Percentiles rank a stretch among this genome's conserved stretches.
These are phyloP conservation scores for Podiceps cristatus DNA, from an alignment of 2,113 vertebrate species.

Conservation along the genomic window DNA sequence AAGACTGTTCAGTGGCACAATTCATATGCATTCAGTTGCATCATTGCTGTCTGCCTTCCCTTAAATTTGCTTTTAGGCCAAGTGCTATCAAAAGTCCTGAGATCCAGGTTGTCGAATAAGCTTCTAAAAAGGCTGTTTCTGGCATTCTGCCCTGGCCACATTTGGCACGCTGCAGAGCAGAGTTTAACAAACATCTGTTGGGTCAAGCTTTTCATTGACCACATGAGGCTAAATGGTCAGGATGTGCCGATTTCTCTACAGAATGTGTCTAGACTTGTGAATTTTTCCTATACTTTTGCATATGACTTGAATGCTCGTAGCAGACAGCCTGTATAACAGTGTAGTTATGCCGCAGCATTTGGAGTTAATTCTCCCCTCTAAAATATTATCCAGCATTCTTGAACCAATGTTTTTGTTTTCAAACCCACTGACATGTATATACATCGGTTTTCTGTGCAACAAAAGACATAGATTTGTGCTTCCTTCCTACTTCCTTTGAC, in stretches of 20 bases:
- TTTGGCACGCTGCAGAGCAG: neutral
- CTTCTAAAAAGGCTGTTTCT: neutral
- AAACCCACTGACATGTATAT: neutral
- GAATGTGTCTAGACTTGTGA: neutral
- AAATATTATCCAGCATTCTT: neutral
- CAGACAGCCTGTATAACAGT: neutral
- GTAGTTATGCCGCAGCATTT: neutral
- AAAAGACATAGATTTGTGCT: neutral
- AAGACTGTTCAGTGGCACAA: neutral
- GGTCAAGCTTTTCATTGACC: neutral
- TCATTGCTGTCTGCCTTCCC: neutral
- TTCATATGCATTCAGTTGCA: neutral
- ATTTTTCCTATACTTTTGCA: neutral
- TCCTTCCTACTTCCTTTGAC: neutral
- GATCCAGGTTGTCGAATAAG: neutral
- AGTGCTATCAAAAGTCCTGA: neutral
- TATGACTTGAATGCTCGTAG: neutral
- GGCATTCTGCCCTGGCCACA: neutral
- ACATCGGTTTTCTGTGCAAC: neutral
- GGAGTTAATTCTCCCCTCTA: neutral
- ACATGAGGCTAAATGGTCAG: neutral
- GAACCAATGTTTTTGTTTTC: neutral
- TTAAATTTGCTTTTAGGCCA: neutral
- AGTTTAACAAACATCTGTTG: constrained; percentile 1
- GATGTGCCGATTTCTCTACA: neutral